Evolutionary conservation across 2,888 invertebrate species (phyloP), one percentile per base, ranked within the genome.

Genomic region (Plagodis dolabraria): DNA sequence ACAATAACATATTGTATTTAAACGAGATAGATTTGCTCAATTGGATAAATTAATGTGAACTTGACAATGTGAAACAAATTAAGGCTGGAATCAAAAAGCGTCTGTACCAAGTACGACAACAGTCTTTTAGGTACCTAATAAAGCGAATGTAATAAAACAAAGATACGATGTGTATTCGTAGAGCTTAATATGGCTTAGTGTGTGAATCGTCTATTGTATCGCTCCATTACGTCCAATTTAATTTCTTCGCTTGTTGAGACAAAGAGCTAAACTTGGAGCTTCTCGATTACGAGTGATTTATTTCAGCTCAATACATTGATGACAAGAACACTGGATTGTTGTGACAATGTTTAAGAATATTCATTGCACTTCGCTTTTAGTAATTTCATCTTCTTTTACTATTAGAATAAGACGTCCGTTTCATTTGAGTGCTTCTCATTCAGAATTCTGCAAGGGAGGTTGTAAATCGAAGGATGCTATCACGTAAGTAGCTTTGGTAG

Each of bases 201-300:
- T 57, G 55, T 59, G 59, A 64, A 49, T 58, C 60, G 53, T 60
- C 63, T 61, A 59, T 65, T 60, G 65, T 68, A 70, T 68, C 67
- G 68, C 67, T 65, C 65, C 68, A 71, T 74, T 72, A 72, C 69
- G 69, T 70, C 60, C 68, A 72, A 74, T 77, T 72, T 73, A 64
- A 72, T 75, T 74, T 70, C 68, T 70, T 71, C 67, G 50, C 63
- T 71, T 68, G 67, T 69, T 64, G 62, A 60, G 64, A 69, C 65
- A 69, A 72, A 69, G 64, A 69, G 68, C 65, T 68, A 60, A 73
- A 62, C 68, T 70, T 38, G 46, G 47, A 51, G 51, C 43, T 51
- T 64, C 57, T 62, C 60, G 61, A 70, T 73, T 68, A 63, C 60
- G 65, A 66, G 67, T 67, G 67, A 76, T 77, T 72, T 77, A 76